These are phyloP conservation scores for Argynnis bischoffii DNA, from an alignment of 2,888 invertebrate species.

Conservation along the genomic window DNA sequence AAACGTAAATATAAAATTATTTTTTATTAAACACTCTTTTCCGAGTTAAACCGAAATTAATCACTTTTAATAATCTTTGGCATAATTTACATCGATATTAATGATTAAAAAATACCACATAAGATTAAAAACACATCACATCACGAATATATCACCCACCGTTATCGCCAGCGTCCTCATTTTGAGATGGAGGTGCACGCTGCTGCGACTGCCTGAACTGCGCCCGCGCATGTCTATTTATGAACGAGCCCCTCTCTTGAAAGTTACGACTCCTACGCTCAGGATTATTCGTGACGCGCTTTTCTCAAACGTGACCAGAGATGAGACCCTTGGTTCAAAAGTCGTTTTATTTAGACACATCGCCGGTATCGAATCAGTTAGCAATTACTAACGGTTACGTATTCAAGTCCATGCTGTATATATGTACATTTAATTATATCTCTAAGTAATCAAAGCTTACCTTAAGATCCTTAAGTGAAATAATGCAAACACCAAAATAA, in stretches of 20 bases:
- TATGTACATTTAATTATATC: background rate
- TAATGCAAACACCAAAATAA: too few species aligned
- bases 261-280: slow-evolving; percentile 40
- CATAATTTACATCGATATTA: background rate
- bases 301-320: slow-evolving; percentile 44
- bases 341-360: slow-evolving; percentile 29
- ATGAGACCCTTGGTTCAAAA: slow-evolving; percentile 40
- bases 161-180: slow-evolving; percentile 72
- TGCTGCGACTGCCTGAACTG: slow-evolving; percentile 60
- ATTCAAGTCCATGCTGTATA: slow-evolving; percentile 3
- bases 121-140: slow-evolving; percentile 42
- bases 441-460: background rate
- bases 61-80: background rate
- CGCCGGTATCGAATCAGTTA: background rate
- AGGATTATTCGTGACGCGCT: slow-evolving; percentile 43
- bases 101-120: slow-evolving; percentile 6
- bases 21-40: too few species aligned
- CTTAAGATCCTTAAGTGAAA: background rate
- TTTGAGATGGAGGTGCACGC: slow-evolving; percentile 58
- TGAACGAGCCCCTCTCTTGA: slow-evolving; percentile 63
- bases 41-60: background rate
- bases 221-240: slow-evolving; percentile 58
- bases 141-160: slow-evolving; percentile 60
- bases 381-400: slow-evolving; percentile 8
- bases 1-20: too few species aligned